Conservation (phyloP, 2,797 vertebrate species). For the Trachurus trachurus region DNA sequence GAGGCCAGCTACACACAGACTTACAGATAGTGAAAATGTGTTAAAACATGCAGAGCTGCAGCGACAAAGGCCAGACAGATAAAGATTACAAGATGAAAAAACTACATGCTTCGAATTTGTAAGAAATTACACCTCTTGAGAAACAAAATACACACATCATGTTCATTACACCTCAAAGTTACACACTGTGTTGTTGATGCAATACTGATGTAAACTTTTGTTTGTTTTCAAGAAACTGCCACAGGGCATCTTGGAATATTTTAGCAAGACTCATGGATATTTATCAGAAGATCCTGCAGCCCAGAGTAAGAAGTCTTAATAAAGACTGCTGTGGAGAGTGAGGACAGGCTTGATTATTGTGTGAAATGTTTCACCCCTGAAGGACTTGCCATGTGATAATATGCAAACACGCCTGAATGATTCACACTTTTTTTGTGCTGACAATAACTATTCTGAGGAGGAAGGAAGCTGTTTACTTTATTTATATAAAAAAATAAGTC, state of each 20-base stretch:
- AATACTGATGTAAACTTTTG: background rate
- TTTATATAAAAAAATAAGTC: slow-evolving; percentile 16
- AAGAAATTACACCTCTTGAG: background rate
- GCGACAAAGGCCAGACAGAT: background rate
- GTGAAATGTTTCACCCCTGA: slow-evolving; percentile 14
- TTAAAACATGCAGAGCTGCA: background rate
- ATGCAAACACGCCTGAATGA: background rate
- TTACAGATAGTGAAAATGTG: background rate
- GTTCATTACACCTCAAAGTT: background rate
- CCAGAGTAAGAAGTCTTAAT: background rate
- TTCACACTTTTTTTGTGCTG: slow-evolving; percentile 10
- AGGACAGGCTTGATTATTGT: slow-evolving; percentile 2
- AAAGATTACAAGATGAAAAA: background rate
- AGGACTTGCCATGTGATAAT: background rate
- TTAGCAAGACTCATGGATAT: background rate
- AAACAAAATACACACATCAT: background rate
- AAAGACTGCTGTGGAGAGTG: background rate
- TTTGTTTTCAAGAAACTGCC: background rate
- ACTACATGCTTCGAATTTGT: background rate
- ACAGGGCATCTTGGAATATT: background rate
- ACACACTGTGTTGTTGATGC: background rate
- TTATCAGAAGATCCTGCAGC: background rate
- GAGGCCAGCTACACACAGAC: background rate
- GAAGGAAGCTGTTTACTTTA: slow-evolving; percentile 32
- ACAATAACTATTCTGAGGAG: slow-evolving; percentile 10